Evolutionary conservation across 2,113 vertebrate genomes (phyloP).

Genomic region (Synodontis membranacea): DNA sequence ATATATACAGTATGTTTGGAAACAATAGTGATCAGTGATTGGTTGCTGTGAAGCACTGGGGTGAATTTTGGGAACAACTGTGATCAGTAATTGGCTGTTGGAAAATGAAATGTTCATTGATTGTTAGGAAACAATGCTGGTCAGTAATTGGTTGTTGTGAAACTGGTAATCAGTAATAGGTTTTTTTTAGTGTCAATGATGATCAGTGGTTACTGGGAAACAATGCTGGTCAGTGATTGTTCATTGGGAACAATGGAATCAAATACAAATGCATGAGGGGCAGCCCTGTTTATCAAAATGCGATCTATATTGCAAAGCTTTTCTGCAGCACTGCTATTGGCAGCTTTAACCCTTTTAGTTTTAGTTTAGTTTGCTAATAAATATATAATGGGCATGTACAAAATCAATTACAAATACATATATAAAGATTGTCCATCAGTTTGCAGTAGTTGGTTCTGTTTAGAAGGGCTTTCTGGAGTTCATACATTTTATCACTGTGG

Average conservation of each 20-base stretch:
- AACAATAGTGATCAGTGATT: not conserved
- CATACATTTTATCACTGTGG: not conserved
- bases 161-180: not conserved
- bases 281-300: not conserved
- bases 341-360: not conserved
- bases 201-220: too few species aligned
- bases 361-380: not conserved
- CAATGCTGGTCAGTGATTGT: too few species aligned
- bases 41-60: not conserved
- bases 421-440: not conserved
- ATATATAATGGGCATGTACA: too few species aligned
- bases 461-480: not conserved
- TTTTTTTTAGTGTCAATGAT: not conserved
- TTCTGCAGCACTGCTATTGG: not conserved
- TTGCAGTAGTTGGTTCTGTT: not conserved
- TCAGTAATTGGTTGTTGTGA: not conserved
- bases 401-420: not conserved
- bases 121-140: not conserved
- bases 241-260: not conserved
- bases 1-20: too few species aligned
- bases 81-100: too few species aligned
- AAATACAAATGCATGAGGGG: not conserved
- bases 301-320: not conserved
- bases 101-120: not conserved
- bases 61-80: not conserved